Percentiles rank a stretch among this genome's conserved stretches.
Conservation (phyloP, 2,113 vertebrate genomes). For the Cynocephalus volans region DNA sequence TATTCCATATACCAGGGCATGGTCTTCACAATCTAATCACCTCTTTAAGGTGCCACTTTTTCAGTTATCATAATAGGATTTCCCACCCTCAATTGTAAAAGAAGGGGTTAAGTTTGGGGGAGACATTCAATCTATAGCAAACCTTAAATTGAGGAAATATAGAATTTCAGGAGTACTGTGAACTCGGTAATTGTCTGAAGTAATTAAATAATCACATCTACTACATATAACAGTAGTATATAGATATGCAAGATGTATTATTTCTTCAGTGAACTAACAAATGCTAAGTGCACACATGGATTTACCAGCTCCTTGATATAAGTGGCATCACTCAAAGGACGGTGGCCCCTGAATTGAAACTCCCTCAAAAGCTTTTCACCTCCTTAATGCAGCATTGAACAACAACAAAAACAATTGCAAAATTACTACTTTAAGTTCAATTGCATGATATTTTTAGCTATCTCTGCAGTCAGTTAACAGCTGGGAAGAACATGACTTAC, state of each 20-base stretch:
- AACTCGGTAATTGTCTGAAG: conserved; percentile 16
- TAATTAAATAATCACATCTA: conserved; percentile 18
- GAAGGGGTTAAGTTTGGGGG: no score
- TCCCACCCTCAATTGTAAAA: no score
- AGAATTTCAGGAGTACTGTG: neutral
- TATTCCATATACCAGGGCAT: no score
- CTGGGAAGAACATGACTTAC: neutral
- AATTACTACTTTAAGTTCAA: neutral
- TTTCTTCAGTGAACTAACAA: neutral
- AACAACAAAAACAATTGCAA: neutral
- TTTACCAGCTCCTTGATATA: neutral
- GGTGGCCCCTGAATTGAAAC: neutral
- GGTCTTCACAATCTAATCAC: no score
- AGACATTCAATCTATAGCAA: no score
- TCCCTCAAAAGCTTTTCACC: neutral
- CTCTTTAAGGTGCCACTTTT: no score
- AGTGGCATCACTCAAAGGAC: neutral
- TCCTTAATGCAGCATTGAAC: neutral
- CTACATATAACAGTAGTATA: neutral
- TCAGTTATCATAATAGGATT: no score
- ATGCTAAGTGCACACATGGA: neutral
- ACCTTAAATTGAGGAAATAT: neutral
- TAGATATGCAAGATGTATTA: neutral
- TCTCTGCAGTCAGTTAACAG: neutral
- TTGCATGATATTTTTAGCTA: neutral